These are phyloP conservation scores for Ophraella communa DNA, from an alignment of 2,888 invertebrate genomes.

Conservation along the genomic window DNA sequence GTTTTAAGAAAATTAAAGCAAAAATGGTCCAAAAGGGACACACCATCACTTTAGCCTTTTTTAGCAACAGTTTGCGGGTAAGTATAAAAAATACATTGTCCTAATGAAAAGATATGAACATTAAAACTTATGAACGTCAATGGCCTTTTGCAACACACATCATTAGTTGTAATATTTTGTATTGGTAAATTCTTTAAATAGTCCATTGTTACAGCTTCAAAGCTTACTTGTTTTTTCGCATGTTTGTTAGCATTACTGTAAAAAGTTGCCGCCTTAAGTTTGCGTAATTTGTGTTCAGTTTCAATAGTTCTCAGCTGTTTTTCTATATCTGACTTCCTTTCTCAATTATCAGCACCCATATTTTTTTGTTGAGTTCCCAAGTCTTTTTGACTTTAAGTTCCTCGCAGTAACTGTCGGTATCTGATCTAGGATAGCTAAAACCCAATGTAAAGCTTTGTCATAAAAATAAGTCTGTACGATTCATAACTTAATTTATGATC, in stretches of 20 bases:
- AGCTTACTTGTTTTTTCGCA: constrained; percentile 3
- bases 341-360: constrained; percentile 14
- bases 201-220: constrained; percentile 25
- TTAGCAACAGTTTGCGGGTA: too few species aligned
- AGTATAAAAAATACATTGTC: too few species aligned
- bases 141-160: constrained; percentile 11
- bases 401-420: constrained; percentile 22
- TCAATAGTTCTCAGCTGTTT: constrained; percentile 13
- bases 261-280: constrained; percentile 19
- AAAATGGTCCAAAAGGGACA: too few species aligned
- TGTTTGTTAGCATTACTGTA: constrained; percentile 25
- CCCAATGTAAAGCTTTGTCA: constrained; percentile 7
- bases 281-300: constrained; percentile 21
- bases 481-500: constrained; percentile 25
- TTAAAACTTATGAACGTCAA: constrained; percentile 4
- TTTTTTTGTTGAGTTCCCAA: constrained; percentile 10
- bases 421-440: constrained; percentile 23
- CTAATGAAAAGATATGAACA: too few species aligned
- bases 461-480: constrained; percentile 15
- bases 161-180: too few species aligned
- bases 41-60: too few species aligned
- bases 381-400: constrained; percentile 22
- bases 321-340: constrained; percentile 10
- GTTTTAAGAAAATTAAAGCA: too few species aligned
- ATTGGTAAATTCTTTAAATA: constrained; percentile 17